A percentile compares a stretch with the other conserved stretches of the same genome.
These are phyloP conservation scores for Catocala nupta DNA, from an alignment of 2,888 invertebrate genomes.

Conservation along the genomic window DNA sequence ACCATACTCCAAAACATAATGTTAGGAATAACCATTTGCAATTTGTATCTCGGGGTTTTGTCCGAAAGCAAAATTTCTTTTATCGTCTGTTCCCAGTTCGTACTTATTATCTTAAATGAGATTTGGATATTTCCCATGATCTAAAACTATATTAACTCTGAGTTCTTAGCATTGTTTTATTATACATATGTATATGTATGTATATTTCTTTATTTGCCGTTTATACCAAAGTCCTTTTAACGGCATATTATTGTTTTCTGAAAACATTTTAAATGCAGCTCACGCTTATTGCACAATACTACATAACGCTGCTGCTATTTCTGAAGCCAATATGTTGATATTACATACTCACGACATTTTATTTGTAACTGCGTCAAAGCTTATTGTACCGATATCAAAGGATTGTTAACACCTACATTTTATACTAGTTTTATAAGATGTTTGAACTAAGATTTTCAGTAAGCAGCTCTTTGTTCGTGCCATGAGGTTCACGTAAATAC, in stretches of 20 bases:
- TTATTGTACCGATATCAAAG: neutral
- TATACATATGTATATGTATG: no score
- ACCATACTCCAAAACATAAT: slow-evolving; percentile 22
- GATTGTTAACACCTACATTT: slow-evolving; percentile 1
- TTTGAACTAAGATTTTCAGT: no score
- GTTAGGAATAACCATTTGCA: slow-evolving; percentile 27
- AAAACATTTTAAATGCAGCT: no score
- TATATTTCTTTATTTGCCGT: no score
- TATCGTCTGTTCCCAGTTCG: slow-evolving; percentile 20
- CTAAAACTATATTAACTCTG: slow-evolving; percentile 14
- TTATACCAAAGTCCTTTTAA: no score
- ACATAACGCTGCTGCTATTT: neutral
- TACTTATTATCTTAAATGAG: neutral
- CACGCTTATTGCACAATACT: no score
- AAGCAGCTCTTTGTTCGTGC: slow-evolving; percentile 17
- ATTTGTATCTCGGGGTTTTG: slow-evolving; percentile 23
- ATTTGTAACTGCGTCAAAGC: slow-evolving; percentile 5
- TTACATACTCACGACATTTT: slow-evolving; percentile 3
- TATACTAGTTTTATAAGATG: slow-evolving; percentile 2
- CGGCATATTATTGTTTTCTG: no score
- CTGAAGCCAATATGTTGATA: neutral
- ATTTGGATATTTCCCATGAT: slow-evolving; percentile 25
- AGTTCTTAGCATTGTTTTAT: no score
- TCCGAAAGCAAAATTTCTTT: slow-evolving; percentile 23
- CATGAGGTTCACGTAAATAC: slow-evolving; percentile 41